A percentile compares a stretch with the other conserved stretches of the same genome.
These are phyloP conservation scores for human (Homo sapiens) DNA, from an alignment of 2,113 vertebrate species.

Conservation along the genomic window DNA sequence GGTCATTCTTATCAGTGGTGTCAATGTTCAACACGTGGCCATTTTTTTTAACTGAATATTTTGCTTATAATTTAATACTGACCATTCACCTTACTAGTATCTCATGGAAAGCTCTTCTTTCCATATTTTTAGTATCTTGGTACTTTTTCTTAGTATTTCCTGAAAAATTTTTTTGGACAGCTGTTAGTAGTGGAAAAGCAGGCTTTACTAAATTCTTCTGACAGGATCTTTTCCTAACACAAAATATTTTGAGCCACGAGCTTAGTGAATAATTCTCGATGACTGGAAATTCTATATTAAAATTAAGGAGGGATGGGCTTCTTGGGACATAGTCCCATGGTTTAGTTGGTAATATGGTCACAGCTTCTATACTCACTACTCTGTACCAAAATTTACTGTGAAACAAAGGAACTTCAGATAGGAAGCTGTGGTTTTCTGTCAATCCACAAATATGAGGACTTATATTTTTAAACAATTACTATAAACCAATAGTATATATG, in stretches of 20 bases:
- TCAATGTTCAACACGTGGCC: not conserved
- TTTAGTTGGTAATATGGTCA: too few species aligned
- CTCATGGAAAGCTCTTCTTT: not conserved
- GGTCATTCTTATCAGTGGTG: not conserved
- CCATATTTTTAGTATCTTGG: not conserved
- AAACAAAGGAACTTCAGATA: not conserved
- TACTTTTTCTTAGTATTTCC: not conserved
- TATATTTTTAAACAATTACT: not conserved
- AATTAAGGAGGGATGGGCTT: not conserved
- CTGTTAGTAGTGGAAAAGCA: not conserved
- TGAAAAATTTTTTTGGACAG: not conserved
- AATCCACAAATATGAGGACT: not conserved
- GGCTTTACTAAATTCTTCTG: not conserved
- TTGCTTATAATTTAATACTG: not conserved
- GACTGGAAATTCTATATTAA: not conserved
- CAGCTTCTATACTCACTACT: not conserved
- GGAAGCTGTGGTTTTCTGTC: not conserved
- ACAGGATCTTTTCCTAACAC: not conserved
- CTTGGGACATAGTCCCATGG: not conserved
- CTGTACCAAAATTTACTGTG: not conserved
- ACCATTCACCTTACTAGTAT: not conserved
- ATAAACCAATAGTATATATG: not conserved
- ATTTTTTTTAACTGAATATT: not conserved
- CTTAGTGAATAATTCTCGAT: not conserved
- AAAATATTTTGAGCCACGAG: not conserved